Percentiles rank a stretch among this genome's conserved stretches.
Evolutionary conservation across 64 coral and sea anemone species (phyloP).

Genomic region (Astreopora myriophthalma): DNA sequence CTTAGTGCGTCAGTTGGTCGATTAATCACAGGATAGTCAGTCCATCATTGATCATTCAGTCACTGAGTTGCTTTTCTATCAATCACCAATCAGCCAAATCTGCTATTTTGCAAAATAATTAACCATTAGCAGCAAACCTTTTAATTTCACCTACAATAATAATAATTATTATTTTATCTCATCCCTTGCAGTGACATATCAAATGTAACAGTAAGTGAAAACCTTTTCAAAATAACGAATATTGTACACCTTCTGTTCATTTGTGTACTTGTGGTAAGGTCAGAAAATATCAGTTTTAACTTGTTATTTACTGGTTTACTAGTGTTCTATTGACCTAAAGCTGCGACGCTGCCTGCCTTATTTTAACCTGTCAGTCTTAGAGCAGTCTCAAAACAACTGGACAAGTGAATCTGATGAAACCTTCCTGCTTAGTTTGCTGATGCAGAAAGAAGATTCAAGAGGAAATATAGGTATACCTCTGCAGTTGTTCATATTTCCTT

Average conservation of each 20-base stretch:
- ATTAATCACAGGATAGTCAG: background rate
- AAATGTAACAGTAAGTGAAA: conserved; percentile 83
- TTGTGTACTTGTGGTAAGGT: background rate
- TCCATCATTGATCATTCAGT: no score
- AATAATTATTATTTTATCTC: conserved; percentile 6
- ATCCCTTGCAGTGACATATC: conserved; percentile 71
- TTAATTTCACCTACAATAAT: background rate
- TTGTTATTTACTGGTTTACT: background rate
- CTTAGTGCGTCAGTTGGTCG: background rate
- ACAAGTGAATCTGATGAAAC: conserved; percentile 73
- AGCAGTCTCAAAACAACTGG: conserved; percentile 54
- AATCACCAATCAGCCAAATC: no score
- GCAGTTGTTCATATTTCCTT: no score
- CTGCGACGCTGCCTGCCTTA: conserved; percentile 88
- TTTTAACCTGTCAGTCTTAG: conserved; percentile 73
- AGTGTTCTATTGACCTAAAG: conserved; percentile 87
- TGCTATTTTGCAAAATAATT: no score
- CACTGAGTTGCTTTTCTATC: no score
- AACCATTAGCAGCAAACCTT: background rate
- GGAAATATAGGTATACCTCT: conserved; percentile 95
- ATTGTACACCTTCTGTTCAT: background rate
- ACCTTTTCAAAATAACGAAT: no score
- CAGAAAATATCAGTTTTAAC: no score
- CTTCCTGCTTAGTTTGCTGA: conserved; percentile 81
- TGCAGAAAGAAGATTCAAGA: conserved; percentile 84